Evolutionary conservation across 2,113 vertebrate species (phyloP).

Genomic region (Tychaedon coryphoeus): DNA sequence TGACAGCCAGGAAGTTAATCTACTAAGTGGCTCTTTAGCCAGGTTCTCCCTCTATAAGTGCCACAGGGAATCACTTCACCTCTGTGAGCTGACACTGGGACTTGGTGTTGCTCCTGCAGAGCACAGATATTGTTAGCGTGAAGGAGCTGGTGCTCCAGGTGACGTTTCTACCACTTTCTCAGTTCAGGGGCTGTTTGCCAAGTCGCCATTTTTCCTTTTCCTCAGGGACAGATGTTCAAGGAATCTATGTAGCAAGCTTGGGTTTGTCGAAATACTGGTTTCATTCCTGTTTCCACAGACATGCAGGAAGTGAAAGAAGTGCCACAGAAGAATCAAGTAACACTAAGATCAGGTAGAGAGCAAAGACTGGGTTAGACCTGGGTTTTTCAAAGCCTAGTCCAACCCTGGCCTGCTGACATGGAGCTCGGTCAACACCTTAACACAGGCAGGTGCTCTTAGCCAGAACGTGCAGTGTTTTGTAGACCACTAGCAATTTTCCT

Average conservation of each 20-base stretch:
- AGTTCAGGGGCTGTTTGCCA: not conserved
- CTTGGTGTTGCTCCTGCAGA: not conserved
- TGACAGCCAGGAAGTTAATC: not conserved
- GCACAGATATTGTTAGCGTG: not conserved
- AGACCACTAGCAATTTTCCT: not conserved
- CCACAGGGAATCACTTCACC: not conserved
- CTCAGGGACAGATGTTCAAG: not conserved
- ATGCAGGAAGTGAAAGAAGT: not conserved
- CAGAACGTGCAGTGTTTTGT: not conserved
- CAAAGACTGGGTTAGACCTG: not conserved
- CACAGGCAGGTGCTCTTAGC: not conserved
- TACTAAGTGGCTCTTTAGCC: not conserved
- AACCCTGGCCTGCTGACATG: not conserved
- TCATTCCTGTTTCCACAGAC: not conserved
- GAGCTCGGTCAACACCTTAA: not conserved
- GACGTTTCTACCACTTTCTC: rapidly evolving
- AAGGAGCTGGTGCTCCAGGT: not conserved
- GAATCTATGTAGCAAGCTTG: not conserved
- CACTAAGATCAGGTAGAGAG: not conserved
- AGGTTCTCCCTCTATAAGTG: not conserved
- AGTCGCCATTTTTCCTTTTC: not conserved
- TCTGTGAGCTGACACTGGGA: not conserved
- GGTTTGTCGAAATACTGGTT: not conserved
- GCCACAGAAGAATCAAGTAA: not conserved
- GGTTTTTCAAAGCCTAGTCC: not conserved